Base-by-base conservation (phyloP, 2,797 vertebrate species). In the Microcaecilia unicolor region DNA sequence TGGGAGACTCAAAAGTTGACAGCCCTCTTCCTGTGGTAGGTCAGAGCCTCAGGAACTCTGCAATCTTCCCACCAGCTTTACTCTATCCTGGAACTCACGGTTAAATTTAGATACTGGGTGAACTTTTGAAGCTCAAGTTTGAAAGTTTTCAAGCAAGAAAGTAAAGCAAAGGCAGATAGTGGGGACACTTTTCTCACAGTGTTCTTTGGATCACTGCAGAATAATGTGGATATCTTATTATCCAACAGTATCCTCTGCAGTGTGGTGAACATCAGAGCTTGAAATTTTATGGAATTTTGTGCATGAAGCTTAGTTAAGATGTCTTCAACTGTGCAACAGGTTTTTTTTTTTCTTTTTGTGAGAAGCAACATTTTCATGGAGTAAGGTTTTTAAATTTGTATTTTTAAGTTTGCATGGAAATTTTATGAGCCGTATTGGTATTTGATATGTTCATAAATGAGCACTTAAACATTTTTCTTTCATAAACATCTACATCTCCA, bases 31-130 rank as follows among this genome's bases (percentile, higher is more conserved):
- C 84, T 89, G 86, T 88, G 74, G 61, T 81, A 85, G 92, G 90
- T 95, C 92, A 94, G 81, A 73, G 74, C 75, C 84, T 86, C 84
- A 81, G 80, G 73, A 79, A 83, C 79, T 85, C 84, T 82, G 80
- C 86, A 91, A 84, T 84, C 88, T 95, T 94, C 93, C 92, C 91
- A 96, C 87, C 86, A 69, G 83, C 77, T 77, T 77, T 67, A 63
- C 73, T 72, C 72, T 72, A 80, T 80, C 78, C 78, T 81, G 78
- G 70, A 84, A 78, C 74, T 84, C 81, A 82, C 70, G 80, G 81
- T 90, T 92, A 91, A 91, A 93, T 88, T 91, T 89, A 92, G 87
- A 81, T 57, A 45, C 74, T 76, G 74, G 82, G 69, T 86, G 80
- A 87, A 85, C 84, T 85, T 78, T 84, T 62, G 66, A 65, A 68